A percentile compares a stretch with the other conserved stretches of the same genome.
Evolutionary conservation across 2,797 vertebrate species (phyloP).

Genomic region (Coendou prehensilis): DNA sequence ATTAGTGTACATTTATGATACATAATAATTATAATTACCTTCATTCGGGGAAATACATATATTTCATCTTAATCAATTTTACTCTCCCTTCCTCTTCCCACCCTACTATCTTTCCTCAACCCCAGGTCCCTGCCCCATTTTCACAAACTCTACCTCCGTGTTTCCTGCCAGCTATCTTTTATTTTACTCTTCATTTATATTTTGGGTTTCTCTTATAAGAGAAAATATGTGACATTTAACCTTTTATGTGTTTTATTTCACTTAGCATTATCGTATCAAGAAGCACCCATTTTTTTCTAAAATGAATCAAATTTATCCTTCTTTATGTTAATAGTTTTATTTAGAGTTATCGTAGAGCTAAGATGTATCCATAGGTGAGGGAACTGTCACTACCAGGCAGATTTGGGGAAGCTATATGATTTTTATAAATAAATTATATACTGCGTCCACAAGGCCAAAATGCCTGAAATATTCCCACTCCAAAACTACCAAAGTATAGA

Average conservation of each 20-base stretch:
- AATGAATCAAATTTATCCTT: neutral
- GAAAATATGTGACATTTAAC: neutral
- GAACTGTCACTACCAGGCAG: fast-evolving
- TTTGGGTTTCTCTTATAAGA: neutral
- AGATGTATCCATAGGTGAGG: fast-evolving
- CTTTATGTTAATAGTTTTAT: neutral
- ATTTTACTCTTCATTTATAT: neutral
- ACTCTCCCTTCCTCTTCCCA: too few species aligned
- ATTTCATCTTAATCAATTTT: neutral
- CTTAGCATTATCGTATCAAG: neutral
- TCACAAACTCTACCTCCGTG: neutral
- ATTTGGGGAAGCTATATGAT: neutral
- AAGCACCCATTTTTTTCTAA: neutral
- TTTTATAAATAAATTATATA: neutral
- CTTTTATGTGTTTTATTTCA: neutral
- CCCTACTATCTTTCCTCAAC: neutral
- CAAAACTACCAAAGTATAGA: neutral
- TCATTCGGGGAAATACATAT: neutral
- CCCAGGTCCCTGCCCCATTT: neutral
- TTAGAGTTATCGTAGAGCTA: neutral
- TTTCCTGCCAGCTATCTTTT: neutral
- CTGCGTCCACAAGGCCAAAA: neutral
- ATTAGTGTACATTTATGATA: neutral
- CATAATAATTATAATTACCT: neutral
- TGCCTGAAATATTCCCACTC: neutral